A percentile compares a stretch with the other conserved stretches of the same genome.
Conservation (phyloP, 37 sponge, comb jelly and placozoan species). For the Beroe ovata region DNA sequence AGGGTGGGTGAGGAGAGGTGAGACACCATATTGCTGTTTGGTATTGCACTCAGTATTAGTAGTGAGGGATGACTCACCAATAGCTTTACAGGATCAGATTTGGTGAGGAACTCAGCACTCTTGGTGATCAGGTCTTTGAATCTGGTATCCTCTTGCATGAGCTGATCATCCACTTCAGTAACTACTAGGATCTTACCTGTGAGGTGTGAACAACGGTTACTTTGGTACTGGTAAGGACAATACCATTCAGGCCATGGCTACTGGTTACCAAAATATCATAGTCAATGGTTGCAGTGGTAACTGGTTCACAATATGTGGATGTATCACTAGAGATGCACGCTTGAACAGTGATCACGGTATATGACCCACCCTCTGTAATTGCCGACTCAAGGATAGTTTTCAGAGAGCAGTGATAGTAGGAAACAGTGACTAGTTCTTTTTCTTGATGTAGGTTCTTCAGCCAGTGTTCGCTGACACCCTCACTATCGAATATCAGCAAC, state of each 20-base stretch:
- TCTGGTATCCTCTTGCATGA: constrained; percentile 39
- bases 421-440: constrained; percentile 4
- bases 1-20: neutral
- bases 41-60: too few relatives aligned
- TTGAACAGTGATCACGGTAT: too few relatives aligned
- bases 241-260: neutral
- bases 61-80: constrained; percentile 54
- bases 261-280: neutral
- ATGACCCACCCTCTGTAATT: constrained; percentile 4
- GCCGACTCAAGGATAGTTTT: constrained; percentile 12
- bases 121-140: constrained; percentile 50
- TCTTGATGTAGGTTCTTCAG: constrained; percentile 10
- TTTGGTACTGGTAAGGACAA: neutral
- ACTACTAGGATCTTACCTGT: constrained; percentile 63
- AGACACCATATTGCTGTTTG: neutral
- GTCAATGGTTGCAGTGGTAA: too few relatives aligned
- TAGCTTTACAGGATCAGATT: constrained; percentile 36
- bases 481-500: constrained; percentile 54
- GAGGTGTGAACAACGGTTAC: too few relatives aligned
- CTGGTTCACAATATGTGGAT: too few relatives aligned
- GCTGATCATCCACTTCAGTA: constrained; percentile 20
- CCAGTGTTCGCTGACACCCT: constrained; percentile 55
- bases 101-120: constrained; percentile 14
- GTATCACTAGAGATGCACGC: too few relatives aligned
- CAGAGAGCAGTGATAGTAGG: constrained; percentile 11